phyloP scores from a whole-genome alignment of 2,888 invertebrate genomes.

The Pimpla rufipes region DNA sequence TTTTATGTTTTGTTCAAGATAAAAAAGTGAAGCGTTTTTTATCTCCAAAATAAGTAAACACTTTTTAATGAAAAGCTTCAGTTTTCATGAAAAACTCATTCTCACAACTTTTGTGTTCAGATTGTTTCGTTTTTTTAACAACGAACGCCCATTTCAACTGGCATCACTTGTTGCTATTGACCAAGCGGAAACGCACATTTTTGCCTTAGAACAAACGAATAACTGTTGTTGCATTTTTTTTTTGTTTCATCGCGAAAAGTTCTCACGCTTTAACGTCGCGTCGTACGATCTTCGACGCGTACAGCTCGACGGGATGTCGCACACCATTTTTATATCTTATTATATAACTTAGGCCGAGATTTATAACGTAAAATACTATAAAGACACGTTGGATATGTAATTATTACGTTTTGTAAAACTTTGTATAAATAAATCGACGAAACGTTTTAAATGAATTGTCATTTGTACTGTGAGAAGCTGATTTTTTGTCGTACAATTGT shows the following conservation, averaged over 20 bases:
- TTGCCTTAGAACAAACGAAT: background rate
- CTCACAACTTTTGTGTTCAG: slow-evolving; percentile 32
- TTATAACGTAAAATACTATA: slow-evolving; percentile 30
- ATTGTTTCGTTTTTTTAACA: slow-evolving; percentile 12
- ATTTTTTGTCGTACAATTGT: background rate
- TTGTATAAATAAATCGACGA: slow-evolving; percentile 67
- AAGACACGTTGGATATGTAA: slow-evolving; percentile 64
- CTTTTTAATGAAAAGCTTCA: background rate
- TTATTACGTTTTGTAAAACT: slow-evolving; percentile 69
- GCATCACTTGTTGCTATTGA: background rate
- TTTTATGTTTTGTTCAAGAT: too few species aligned
- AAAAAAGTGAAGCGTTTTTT: too few species aligned
- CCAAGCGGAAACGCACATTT: slow-evolving; percentile 21
- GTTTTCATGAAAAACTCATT: too few species aligned
- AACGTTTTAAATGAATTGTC: slow-evolving; percentile 41
- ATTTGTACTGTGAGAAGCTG: background rate
- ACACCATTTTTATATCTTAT: slow-evolving; percentile 25
- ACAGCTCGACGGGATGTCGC: slow-evolving; percentile 15
- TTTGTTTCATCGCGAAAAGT: background rate
- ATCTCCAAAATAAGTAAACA: too few species aligned
- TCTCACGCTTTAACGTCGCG: slow-evolving; percentile 4
- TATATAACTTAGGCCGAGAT: slow-evolving; percentile 30
- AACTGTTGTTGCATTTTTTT: background rate
- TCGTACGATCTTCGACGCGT: background rate
- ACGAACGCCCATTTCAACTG: background rate